These are phyloP conservation scores for Nephrocerus scutellatus DNA, from an alignment of 2,888 invertebrate genomes.

Conservation along the genomic window DNA sequence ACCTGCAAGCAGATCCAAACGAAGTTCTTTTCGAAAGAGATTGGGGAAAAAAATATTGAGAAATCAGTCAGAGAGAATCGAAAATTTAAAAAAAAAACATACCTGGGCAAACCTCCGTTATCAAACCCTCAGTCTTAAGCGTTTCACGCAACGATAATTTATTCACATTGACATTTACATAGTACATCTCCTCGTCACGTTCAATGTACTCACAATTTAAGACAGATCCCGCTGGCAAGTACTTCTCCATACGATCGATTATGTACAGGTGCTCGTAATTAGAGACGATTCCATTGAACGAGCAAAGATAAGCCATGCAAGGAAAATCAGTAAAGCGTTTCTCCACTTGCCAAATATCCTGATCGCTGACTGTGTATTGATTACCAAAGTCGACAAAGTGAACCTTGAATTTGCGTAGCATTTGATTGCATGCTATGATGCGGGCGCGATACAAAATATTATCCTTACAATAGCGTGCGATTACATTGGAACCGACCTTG, in stretches of 20 bases:
- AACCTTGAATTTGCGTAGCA: slow-evolving; percentile 57
- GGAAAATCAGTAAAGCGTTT: slow-evolving; percentile 59
- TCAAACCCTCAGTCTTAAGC: slow-evolving; percentile 33
- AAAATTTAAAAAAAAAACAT: not conserved
- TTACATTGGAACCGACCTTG: slow-evolving; percentile 57
- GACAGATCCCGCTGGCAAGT: slow-evolving; percentile 36
- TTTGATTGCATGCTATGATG: slow-evolving; percentile 53
- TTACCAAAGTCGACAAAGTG: slow-evolving; percentile 74
- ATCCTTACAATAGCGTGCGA: slow-evolving; percentile 66
- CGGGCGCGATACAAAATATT: slow-evolving; percentile 65
- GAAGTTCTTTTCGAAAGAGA: slow-evolving; percentile 33
- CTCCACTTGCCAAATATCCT: slow-evolving; percentile 65
- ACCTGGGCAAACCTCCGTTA: slow-evolving; percentile 35
- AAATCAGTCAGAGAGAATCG: not conserved
- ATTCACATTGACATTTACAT: slow-evolving; percentile 40
- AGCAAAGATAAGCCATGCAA: slow-evolving; percentile 64
- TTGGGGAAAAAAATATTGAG: slow-evolving; percentile 1
- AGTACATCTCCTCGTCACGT: slow-evolving; percentile 31
- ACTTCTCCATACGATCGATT: slow-evolving; percentile 43
- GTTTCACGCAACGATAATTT: slow-evolving; percentile 36
- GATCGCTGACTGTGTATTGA: slow-evolving; percentile 55
- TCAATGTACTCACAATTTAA: slow-evolving; percentile 38
- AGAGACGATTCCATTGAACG: slow-evolving; percentile 56
- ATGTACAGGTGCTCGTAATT: slow-evolving; percentile 48
- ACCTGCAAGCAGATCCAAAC: slow-evolving; percentile 37